phyloP scores from a whole-genome alignment of 2,888 invertebrate species.

The Hanleya hanleyi region DNA sequence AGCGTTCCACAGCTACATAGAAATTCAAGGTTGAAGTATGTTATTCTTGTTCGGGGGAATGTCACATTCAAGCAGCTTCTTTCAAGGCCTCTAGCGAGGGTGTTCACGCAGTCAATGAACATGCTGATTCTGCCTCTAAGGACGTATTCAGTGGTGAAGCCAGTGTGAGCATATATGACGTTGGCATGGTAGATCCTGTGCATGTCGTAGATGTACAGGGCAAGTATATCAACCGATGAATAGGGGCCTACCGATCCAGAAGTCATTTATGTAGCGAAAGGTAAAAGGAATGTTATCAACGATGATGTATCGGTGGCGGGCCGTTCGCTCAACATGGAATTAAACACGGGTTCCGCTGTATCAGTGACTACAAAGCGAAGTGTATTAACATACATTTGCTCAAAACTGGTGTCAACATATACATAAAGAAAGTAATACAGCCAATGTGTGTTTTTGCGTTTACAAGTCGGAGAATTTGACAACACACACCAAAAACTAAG shows the following conservation, averaged over 20 bases:
- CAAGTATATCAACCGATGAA: too few relatives aligned
- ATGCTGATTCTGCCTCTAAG: not conserved
- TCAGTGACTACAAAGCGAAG: too few relatives aligned
- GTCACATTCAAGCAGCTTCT: conserved; percentile 13
- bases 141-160: not conserved
- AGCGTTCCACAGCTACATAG: conserved; percentile 11
- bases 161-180: not conserved
- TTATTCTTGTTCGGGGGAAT: conserved; percentile 5
- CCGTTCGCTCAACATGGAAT: conserved; percentile 27
- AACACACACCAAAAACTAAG: too few relatives aligned
- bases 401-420: too few relatives aligned
- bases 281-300: not conserved
- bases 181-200: not conserved
- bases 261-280: not conserved
- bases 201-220: not conserved
- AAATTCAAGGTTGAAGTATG: conserved; percentile 15
- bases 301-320: conserved; percentile 20
- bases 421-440: too few relatives aligned
- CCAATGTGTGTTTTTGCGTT: too few relatives aligned
- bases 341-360: too few relatives aligned
- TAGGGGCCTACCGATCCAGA: too few relatives aligned
- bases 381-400: too few relatives aligned
- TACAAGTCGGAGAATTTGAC: too few relatives aligned
- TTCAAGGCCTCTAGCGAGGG: not conserved
- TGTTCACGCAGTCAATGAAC: not conserved